A percentile compares a stretch with the other conserved stretches of the same genome.
Evolutionary conservation across 2,888 invertebrate species (phyloP).

Genomic region (Neuroscelio doddi): DNA sequence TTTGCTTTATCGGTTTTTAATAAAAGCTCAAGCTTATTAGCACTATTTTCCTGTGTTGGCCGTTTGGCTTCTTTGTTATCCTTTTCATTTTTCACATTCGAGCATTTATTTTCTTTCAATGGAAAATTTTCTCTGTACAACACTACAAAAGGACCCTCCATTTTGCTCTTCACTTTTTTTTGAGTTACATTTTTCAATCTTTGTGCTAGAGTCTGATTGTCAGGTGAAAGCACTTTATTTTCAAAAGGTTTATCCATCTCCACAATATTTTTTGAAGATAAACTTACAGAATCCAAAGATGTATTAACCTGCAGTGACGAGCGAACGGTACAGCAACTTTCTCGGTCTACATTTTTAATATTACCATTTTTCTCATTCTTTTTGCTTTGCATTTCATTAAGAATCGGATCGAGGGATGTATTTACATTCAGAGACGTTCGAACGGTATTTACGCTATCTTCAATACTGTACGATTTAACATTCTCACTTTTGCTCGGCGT

Average conservation of each 20-base stretch:
- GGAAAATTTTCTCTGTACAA: too few relatives aligned
- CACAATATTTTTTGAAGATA: neutral
- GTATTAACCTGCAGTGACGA: slow-evolving; percentile 45
- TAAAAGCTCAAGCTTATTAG: too few relatives aligned
- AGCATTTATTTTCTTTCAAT: too few relatives aligned
- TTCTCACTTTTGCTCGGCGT: neutral
- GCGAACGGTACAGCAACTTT: slow-evolving; percentile 3
- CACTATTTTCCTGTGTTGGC: too few relatives aligned
- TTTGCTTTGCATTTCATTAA: slow-evolving; percentile 8
- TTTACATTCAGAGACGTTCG: slow-evolving; percentile 60
- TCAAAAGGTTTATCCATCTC: too few relatives aligned
- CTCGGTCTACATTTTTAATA: slow-evolving; percentile 10
- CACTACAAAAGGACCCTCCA: too few relatives aligned
- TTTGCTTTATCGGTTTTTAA: too few relatives aligned
- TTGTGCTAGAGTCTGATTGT: neutral
- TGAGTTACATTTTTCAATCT: neutral
- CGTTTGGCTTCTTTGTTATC: too few relatives aligned
- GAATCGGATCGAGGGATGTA: slow-evolving; percentile 53
- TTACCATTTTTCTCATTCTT: slow-evolving; percentile 23
- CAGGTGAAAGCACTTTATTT: too few relatives aligned
- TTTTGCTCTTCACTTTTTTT: neutral
- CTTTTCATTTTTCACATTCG: neutral
- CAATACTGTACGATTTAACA: slow-evolving; percentile 17
- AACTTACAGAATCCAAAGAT: slow-evolving; percentile 25
- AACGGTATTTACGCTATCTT: slow-evolving; percentile 38